Evolutionary conservation across 2,113 vertebrate genomes (phyloP), one percentile per base, ranked within the genome.

Genomic region (Progne subis): DNA sequence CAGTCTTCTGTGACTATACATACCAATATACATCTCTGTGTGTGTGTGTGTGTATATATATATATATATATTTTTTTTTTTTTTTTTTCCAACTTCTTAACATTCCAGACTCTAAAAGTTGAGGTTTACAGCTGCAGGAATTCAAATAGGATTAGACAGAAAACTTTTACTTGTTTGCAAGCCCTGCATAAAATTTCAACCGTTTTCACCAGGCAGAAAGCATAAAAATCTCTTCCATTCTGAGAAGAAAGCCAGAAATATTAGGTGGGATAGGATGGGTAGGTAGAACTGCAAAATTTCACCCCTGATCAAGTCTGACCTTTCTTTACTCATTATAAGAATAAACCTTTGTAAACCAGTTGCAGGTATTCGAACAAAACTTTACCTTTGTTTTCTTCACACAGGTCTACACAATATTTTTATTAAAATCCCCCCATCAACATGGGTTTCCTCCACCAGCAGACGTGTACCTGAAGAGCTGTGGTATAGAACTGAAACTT

Each of bases 91-190:
- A 52, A 88, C 20, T 89, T 74, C 57, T 63, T 92, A 70, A 53
- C 29, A 89, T 92, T 83, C 74, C n/a, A 93, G n/a, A 47, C 50
- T 56, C 78, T 78, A 18, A 57, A 88, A 91, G 29, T 24, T 82
- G 70, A 93, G 61, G 65, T 60, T 95, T 94, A 41, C 19, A 81
- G 70, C 68, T 82, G 47, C 53, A 90, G 63, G 78, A 96, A 90
- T 46, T 55, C 63, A 95, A 95, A 95, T 11, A 91, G n/a, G 28
- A 72, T 46, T 55, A 93, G 14, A 65, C 11, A 65, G 74, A 80
- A 95, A 88, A n/a, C 3, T 91, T 92, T 43, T 8, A 24, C 25
- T 67, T 75, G 31, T 55, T 37, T 60, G 87, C 71, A 88, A 65
- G 47, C 15, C 23, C 28, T 85, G 44, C 16, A 80, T 56, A 61